phyloP scores from a whole-genome alignment of 2,797 vertebrate genomes.

The Takifugu ocellatus region DNA sequence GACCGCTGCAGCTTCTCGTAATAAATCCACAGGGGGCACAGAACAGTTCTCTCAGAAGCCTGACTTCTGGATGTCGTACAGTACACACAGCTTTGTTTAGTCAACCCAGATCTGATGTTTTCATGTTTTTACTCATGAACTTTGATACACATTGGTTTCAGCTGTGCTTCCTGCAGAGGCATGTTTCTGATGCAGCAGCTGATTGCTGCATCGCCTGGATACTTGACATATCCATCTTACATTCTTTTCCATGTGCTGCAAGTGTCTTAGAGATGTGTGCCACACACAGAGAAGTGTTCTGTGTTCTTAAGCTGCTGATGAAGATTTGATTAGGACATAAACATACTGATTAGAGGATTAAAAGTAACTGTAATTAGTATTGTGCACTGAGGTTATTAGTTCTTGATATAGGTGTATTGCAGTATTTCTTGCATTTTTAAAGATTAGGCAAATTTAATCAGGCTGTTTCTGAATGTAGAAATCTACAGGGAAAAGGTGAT shows the following conservation, averaged over 20 bases:
- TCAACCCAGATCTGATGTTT: slow-evolving; percentile 10
- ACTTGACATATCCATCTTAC: slow-evolving; percentile 41
- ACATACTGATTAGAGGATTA: slow-evolving; percentile 4
- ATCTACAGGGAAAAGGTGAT: background rate
- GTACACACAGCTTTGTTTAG: slow-evolving; percentile 8
- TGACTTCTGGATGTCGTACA: slow-evolving; percentile 19
- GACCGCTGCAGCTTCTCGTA: slow-evolving; percentile 23
- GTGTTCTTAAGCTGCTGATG: slow-evolving; percentile 25
- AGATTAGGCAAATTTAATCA: slow-evolving; percentile 1
- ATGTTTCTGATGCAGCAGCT: slow-evolving; percentile 26
- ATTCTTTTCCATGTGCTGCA: slow-evolving; percentile 38
- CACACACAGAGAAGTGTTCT: slow-evolving; percentile 28
- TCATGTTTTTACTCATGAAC: slow-evolving; percentile 11
- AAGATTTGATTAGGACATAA: slow-evolving; percentile 27
- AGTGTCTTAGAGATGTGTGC: slow-evolving; percentile 31
- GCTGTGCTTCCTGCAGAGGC: slow-evolving; percentile 21
- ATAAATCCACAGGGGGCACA: slow-evolving; percentile 11
- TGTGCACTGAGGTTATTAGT: too few species aligned
- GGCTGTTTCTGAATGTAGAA: background rate
- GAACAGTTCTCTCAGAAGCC: slow-evolving; percentile 2
- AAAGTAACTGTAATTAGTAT: too few species aligned
- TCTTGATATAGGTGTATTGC: too few species aligned
- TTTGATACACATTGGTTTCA: slow-evolving; percentile 14
- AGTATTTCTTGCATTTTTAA: background rate
- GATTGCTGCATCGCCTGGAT: slow-evolving; percentile 23